These are phyloP conservation scores for Phyto melanocephala DNA, from an alignment of 2,888 invertebrate species.

Conservation along the genomic window DNA sequence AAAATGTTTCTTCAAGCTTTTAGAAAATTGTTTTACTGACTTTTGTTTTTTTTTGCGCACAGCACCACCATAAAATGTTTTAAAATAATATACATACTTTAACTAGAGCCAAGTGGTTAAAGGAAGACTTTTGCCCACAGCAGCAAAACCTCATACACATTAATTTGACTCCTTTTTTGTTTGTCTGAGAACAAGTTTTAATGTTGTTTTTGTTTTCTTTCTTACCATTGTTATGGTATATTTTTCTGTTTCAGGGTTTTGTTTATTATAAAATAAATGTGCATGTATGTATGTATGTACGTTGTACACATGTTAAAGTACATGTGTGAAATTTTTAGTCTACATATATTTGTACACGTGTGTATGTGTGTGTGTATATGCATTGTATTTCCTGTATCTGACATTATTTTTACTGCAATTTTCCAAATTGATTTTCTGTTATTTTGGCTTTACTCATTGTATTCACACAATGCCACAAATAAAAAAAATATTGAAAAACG, in stretches of 20 bases:
- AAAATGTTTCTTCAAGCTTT: no score
- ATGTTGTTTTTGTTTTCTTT: constrained; percentile 28
- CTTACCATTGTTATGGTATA: constrained; percentile 4
- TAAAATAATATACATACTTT: constrained; percentile 48
- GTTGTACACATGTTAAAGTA: not conserved
- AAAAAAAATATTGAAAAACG: not conserved
- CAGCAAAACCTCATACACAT: constrained; percentile 57
- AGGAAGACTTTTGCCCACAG: constrained; percentile 13
- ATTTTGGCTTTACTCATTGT: constrained; percentile 60
- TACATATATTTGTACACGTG: not conserved
- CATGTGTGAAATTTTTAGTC: constrained; percentile 10
- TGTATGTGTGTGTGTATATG: constrained; percentile 18
- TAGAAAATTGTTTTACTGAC: no score
- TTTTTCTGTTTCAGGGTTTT: constrained; percentile 24
- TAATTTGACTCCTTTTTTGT: constrained; percentile 55
- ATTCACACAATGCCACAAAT: constrained; percentile 30
- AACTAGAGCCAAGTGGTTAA: not conserved
- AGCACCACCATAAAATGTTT: not conserved
- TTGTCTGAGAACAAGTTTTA: constrained; percentile 33
- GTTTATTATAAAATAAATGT: not conserved
- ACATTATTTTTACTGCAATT: constrained; percentile 64
- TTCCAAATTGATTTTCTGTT: constrained; percentile 64
- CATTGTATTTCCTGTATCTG: constrained; percentile 61
- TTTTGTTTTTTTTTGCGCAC: no score
- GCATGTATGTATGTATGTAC: not conserved